Conservation (phyloP, 1,140 invertebrate species). For the Odontomachus brunneus region DNA sequence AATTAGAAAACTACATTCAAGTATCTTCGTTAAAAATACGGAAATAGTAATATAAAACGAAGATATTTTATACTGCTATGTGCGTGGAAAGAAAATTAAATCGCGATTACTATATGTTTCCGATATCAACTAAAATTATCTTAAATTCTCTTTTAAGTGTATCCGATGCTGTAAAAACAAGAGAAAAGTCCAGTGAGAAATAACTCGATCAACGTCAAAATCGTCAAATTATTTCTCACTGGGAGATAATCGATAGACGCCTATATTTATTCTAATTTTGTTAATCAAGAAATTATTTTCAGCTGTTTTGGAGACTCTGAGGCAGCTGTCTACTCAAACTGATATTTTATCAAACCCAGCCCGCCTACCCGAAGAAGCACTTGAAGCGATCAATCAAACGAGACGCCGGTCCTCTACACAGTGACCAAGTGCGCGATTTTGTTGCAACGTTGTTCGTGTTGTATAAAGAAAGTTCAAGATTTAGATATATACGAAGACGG, state of each 20-base stretch:
- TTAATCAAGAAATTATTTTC: conserved; percentile 75
- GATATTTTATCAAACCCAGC: conserved; percentile 96
- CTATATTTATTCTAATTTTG: not conserved
- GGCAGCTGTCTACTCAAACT: conserved; percentile 95
- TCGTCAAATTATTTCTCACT: no score
- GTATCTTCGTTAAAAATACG: not conserved
- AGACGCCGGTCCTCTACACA: conserved; percentile 80
- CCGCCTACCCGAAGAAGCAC: conserved; percentile 94
- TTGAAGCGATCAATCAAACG: conserved; percentile 86
- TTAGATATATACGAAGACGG: conserved; percentile 38
- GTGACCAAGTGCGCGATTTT: conserved; percentile 70
- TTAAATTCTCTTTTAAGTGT: no score
- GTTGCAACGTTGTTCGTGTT: conserved; percentile 49
- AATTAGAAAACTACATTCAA: not conserved
- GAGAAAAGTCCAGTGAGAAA: not conserved
- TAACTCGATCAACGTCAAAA: no score
- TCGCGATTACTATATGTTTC: no score
- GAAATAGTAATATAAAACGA: no score
- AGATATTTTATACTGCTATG: no score
- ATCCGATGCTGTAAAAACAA: not conserved
- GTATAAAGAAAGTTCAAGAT: conserved; percentile 48
- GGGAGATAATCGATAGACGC: not conserved
- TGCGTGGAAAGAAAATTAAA: no score
- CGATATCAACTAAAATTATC: no score
- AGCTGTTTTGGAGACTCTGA: conserved; percentile 97